These are phyloP conservation scores for Ectropis crepuscularia DNA, from an alignment of 2,888 invertebrate genomes.

Conservation along the genomic window DNA sequence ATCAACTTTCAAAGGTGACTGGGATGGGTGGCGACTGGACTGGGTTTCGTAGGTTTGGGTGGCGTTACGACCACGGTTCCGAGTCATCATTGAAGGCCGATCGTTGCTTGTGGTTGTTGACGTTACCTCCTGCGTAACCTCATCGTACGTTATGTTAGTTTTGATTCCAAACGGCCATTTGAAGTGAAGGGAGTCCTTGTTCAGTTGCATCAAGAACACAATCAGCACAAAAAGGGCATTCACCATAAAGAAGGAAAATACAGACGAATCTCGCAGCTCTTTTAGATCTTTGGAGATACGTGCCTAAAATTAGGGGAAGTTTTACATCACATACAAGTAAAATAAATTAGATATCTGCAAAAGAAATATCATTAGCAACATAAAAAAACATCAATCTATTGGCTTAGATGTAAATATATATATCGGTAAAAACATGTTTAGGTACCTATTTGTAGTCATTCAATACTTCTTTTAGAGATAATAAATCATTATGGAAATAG, in stretches of 20 bases:
- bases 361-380: conserved; percentile 45
- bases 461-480: too few species aligned
- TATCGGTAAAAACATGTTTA: too few species aligned
- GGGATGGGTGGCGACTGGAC: conserved; percentile 52
- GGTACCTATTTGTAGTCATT: too few species aligned
- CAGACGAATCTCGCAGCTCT: conserved; percentile 97
- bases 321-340: conserved; percentile 47
- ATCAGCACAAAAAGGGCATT: conserved; percentile 99
- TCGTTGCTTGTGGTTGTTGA: conserved; percentile 73
- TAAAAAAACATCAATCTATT: conserved; percentile 7
- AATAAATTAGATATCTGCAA: conserved; percentile 53
- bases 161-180: conserved; percentile 98
- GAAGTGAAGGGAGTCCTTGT: conserved; percentile 97
- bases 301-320: conserved; percentile 89
- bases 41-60: conserved; percentile 6
- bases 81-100: conserved; percentile 82
- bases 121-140: conserved; percentile 96
- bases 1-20: conserved; percentile 85
- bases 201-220: conserved; percentile 98
- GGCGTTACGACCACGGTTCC: conserved; percentile 47
- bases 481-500: too few species aligned
- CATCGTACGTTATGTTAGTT: conserved; percentile 96
- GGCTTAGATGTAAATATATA: too few species aligned
- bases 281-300: conserved; percentile 95
- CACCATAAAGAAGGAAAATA: conserved; percentile 99